phyloP scores from a whole-genome alignment of 2,113 vertebrate species.

The Haemorhous mexicanus region DNA sequence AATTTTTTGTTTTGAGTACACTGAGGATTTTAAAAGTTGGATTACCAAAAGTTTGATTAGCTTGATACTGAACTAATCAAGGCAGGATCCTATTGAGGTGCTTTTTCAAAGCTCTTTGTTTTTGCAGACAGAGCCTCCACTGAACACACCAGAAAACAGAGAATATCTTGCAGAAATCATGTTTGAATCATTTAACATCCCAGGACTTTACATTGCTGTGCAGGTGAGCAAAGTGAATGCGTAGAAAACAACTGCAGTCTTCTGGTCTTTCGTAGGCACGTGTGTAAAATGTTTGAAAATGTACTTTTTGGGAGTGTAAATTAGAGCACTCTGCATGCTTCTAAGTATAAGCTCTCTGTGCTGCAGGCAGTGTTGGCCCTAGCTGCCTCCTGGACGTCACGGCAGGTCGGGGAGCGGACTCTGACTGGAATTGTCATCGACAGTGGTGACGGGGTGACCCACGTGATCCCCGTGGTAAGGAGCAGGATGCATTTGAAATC shows the following conservation, averaged over 20 bases:
- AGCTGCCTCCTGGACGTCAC: constrained; percentile 87
- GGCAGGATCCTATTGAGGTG: neutral
- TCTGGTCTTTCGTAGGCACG: neutral
- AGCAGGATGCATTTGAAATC: neutral
- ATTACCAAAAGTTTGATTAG: neutral
- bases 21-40: neutral
- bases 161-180: constrained; percentile 92
- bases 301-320: neutral
- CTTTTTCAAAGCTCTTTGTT: neutral
- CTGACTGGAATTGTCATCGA: constrained; percentile 86
- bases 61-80: neutral
- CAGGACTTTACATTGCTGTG: constrained; percentile 89
- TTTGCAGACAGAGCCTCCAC: constrained; percentile 83
- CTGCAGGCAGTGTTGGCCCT: constrained; percentile 83
- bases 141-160: constrained; percentile 89
- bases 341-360: constrained; percentile 1
- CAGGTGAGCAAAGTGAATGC: constrained; percentile 74
- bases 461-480: constrained; percentile 86
- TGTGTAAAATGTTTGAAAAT: neutral
- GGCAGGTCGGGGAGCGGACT: constrained; percentile 84
- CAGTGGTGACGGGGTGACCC: constrained; percentile 88
- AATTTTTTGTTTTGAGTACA: neutral
- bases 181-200: constrained; percentile 90
- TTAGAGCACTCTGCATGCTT: neutral
- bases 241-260: neutral